Percentiles rank a stretch among this genome's conserved stretches.
These are phyloP conservation scores for Micropoecilia bifurca DNA, from an alignment of 2,797 vertebrate genomes.

Conservation along the genomic window DNA sequence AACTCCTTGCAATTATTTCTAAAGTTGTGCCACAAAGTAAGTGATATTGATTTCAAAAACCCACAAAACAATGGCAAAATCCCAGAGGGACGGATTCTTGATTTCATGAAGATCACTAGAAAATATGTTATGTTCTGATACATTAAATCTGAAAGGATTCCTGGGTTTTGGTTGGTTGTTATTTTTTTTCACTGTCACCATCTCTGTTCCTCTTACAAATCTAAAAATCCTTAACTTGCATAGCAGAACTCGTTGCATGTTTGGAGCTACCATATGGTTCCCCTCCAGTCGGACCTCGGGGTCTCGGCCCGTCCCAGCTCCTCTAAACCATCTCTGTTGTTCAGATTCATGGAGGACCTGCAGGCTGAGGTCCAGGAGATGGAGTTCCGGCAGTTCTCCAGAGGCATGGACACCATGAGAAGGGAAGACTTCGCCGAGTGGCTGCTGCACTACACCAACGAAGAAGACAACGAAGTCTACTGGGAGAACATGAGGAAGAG, in stretches of 20 bases:
- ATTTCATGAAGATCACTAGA: too few species aligned
- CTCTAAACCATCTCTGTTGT: not conserved
- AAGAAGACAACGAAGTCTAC: constrained; percentile 92
- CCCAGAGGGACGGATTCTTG: not conserved
- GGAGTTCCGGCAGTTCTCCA: constrained; percentile 97
- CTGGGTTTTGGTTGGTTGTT: not conserved
- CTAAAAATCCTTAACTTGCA: too few species aligned
- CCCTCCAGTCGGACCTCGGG: not conserved
- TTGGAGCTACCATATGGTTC: not conserved
- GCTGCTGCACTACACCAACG: constrained; percentile 96
- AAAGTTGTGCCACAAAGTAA: not conserved
- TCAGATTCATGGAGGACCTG: constrained; percentile 95
- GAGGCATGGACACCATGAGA: constrained; percentile 93
- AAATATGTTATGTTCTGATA: not conserved
- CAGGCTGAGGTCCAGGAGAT: constrained; percentile 96
- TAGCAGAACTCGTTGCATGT: not conserved
- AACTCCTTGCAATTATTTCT: not conserved
- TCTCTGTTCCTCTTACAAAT: too few species aligned
- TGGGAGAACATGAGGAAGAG: constrained; percentile 94
- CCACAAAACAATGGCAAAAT: not conserved
- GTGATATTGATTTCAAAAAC: not conserved
- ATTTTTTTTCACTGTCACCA: not conserved
- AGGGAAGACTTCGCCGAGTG: constrained; percentile 97
- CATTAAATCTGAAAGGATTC: not conserved
- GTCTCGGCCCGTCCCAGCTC: not conserved